Conservation (phyloP, 2,888 invertebrate species). For the Dicyrtoma fusca region DNA sequence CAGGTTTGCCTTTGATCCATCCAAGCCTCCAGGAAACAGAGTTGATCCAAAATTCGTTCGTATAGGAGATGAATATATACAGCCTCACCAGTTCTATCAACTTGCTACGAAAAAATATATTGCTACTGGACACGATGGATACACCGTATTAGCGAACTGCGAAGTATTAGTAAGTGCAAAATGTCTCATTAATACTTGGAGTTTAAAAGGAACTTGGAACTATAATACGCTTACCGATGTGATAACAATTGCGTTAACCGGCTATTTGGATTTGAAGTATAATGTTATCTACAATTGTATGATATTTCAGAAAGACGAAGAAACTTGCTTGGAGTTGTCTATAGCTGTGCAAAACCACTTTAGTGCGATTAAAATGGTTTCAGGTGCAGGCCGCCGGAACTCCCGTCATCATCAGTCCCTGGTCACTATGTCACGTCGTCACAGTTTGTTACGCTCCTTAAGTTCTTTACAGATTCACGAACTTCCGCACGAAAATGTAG, state of each 20-base stretch:
- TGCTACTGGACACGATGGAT: conserved; percentile 75
- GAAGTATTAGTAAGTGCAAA: conserved; percentile 68
- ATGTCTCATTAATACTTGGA: no score
- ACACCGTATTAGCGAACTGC: conserved; percentile 74
- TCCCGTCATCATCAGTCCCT: conserved; percentile 84
- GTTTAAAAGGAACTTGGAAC: no score
- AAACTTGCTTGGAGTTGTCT: conserved; percentile 81
- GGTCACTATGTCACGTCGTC: conserved; percentile 77
- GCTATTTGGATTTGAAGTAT: no score
- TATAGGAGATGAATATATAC: conserved; percentile 82
- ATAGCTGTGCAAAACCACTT: conserved; percentile 88
- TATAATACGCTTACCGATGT: no score
- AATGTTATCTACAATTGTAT: background rate
- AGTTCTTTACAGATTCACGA: conserved; percentile 50
- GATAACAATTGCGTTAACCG: no score
- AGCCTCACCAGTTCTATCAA: conserved; percentile 71
- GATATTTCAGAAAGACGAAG: conserved; percentile 73
- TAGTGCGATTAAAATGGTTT: conserved; percentile 78
- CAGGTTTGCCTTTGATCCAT: conserved; percentile 75
- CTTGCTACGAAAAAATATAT: conserved; percentile 83
- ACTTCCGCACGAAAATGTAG: no score
- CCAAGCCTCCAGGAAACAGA: conserved; percentile 70
- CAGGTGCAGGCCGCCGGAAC: conserved; percentile 65
- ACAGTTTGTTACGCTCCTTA: conserved; percentile 53
- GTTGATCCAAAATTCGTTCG: conserved; percentile 73